Evolutionary conservation across 2,888 invertebrate genomes (phyloP).

Genomic region (Lagria hirta): DNA sequence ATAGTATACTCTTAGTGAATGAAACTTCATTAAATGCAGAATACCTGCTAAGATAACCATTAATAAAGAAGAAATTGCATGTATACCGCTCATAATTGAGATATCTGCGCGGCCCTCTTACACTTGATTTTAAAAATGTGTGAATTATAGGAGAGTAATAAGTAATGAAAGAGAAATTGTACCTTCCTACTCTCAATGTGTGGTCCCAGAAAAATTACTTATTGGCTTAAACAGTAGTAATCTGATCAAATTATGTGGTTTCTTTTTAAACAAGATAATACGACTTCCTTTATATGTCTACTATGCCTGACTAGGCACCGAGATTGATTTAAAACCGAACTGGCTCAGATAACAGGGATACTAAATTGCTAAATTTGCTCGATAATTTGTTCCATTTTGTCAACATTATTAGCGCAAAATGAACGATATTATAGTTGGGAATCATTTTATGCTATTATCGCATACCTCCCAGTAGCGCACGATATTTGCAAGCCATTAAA

Average conservation of each 20-base stretch:
- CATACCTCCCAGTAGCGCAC: slow-evolving; percentile 51
- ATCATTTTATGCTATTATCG: slow-evolving; percentile 45
- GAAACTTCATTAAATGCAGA: no score
- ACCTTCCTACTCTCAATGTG: no score
- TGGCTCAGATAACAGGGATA: slow-evolving; percentile 38
- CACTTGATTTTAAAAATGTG: no score
- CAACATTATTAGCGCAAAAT: slow-evolving; percentile 43
- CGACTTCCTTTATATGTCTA: slow-evolving; percentile 20
- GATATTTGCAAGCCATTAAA: slow-evolving; percentile 44
- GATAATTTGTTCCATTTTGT: slow-evolving; percentile 46
- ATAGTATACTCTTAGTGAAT: no score
- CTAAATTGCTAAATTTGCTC: slow-evolving; percentile 43
- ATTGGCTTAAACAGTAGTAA: slow-evolving; percentile 42
- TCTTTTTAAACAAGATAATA: slow-evolving; percentile 30
- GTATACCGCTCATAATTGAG: no score
- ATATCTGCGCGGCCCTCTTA: no score
- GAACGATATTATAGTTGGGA: slow-evolving; percentile 45
- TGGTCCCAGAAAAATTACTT: slow-evolving; percentile 38
- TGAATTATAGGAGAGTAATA: no score
- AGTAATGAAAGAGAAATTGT: no score
- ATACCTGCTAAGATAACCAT: no score
- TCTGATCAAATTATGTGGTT: slow-evolving; percentile 44
- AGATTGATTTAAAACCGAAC: slow-evolving; percentile 33
- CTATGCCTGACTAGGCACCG: slow-evolving; percentile 23
- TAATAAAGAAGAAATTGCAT: no score